phyloP scores from a whole-genome alignment of 1,140 invertebrate genomes.

The Zaprionus inermis region DNA sequence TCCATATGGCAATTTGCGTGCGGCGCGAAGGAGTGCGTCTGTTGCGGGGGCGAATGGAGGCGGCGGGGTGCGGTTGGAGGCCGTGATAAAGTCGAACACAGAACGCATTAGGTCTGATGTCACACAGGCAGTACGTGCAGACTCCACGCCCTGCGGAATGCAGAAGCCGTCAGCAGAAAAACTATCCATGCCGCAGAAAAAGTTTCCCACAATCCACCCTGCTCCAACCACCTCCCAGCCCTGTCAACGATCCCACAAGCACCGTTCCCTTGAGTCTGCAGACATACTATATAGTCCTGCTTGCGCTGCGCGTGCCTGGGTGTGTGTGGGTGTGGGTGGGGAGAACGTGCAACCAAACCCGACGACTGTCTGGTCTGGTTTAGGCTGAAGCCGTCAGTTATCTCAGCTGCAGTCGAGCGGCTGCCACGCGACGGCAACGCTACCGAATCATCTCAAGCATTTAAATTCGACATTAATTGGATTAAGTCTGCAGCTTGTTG shows the following conservation, averaged over 20 bases:
- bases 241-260: slow-evolving; percentile 18
- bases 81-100: slow-evolving; percentile 58
- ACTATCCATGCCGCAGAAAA: slow-evolving; percentile 71
- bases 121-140: slow-evolving; percentile 56
- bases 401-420: neutral
- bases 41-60: neutral
- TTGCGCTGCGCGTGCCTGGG: slow-evolving; percentile 12
- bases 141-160: slow-evolving; percentile 47
- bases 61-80: neutral
- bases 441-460: slow-evolving; percentile 69
- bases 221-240: neutral
- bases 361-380: slow-evolving; percentile 7
- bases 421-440: slow-evolving; percentile 18
- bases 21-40: neutral
- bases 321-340: neutral
- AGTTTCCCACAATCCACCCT: slow-evolving; percentile 32
- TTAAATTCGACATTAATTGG: slow-evolving; percentile 78
- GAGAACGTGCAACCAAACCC: slow-evolving; percentile 19
- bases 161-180: slow-evolving; percentile 49
- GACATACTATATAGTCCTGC: slow-evolving; percentile 10
- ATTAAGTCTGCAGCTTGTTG: slow-evolving; percentile 68
- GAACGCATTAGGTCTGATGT: slow-evolving; percentile 60
- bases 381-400: slow-evolving; percentile 6
- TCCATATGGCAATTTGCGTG: slow-evolving; percentile 27
- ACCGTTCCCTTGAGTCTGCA: neutral